These are phyloP conservation scores for Macaria notata DNA, from an alignment of 2,888 invertebrate species.

Conservation along the genomic window DNA sequence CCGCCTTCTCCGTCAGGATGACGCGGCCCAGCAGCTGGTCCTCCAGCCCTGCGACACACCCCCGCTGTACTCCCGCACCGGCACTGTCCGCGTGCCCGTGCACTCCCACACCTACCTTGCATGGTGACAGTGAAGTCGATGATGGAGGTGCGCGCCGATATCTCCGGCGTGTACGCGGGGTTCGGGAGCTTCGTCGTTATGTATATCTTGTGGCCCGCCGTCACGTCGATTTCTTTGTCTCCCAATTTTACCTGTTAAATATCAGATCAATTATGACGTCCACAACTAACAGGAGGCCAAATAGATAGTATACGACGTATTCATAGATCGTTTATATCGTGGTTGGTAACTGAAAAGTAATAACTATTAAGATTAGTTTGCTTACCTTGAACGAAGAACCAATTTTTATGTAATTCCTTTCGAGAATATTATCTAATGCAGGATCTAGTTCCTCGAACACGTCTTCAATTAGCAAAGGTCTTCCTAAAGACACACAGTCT, in stretches of 20 bases:
- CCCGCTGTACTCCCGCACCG: neutral
- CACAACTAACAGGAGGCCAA: too few relatives aligned
- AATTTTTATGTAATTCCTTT: conserved; percentile 93
- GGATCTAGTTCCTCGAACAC: conserved; percentile 93
- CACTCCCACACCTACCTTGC: conserved; percentile 81
- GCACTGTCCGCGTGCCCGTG: neutral
- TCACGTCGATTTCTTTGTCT: conserved; percentile 92
- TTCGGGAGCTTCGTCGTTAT: conserved; percentile 94
- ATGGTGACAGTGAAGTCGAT: conserved; percentile 96
- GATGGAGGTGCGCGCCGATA: conserved; percentile 91
- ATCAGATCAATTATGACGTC: too few relatives aligned
- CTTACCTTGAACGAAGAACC: conserved; percentile 88
- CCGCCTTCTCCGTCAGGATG: conserved; percentile 91
- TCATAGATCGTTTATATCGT: too few relatives aligned
- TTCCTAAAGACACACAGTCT: conserved; percentile 91
- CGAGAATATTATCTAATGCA: conserved; percentile 91
- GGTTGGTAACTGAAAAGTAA: too few relatives aligned
- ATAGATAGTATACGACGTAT: too few relatives aligned
- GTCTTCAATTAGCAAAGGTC: conserved; percentile 92
- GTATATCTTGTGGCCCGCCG: conserved; percentile 87
- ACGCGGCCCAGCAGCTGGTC: conserved; percentile 93
- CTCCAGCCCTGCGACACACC: conserved; percentile 83
- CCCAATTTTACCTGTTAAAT: conserved; percentile 87
- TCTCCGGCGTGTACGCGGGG: conserved; percentile 93
- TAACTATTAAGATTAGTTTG: neutral